These are phyloP conservation scores for Oryctes rhinoceros DNA, from an alignment of 1,140 invertebrate genomes.

Conservation along the genomic window DNA sequence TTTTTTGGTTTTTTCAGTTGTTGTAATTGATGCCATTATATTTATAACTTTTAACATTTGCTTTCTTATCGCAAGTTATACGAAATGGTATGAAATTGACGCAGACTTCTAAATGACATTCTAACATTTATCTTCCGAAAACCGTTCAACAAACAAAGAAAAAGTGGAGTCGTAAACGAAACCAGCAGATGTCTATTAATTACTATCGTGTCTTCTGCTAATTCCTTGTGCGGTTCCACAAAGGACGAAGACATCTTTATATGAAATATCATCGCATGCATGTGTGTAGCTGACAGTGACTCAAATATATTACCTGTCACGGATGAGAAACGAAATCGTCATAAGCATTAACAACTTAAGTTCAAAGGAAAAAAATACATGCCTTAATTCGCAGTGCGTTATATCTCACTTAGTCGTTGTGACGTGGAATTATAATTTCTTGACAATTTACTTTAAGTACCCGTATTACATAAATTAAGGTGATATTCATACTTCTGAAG, in stretches of 20 bases:
- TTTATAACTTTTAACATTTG: too few species aligned
- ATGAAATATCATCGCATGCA: conserved; percentile 22
- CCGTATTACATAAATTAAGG: conserved; percentile 35
- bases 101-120: too few species aligned
- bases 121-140: too few species aligned
- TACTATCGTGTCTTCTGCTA: conserved; percentile 9
- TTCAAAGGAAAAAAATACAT: conserved; percentile 14
- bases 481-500: conserved; percentile 4
- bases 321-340: conserved; percentile 14
- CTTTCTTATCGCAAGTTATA: too few species aligned
- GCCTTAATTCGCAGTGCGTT: conserved; percentile 12
- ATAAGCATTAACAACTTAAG: conserved; percentile 37
- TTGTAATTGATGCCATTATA: too few species aligned
- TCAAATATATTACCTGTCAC: conserved; percentile 35
- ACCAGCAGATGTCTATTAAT: conserved; percentile 23
- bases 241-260: conserved; percentile 21
- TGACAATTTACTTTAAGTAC: conserved; percentile 35
- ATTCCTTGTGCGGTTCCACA: conserved; percentile 16
- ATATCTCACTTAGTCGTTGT: conserved; percentile 6
- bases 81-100: too few species aligned
- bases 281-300: background rate
- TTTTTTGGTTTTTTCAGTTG: too few species aligned
- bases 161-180: background rate
- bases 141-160: too few species aligned
- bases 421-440: conserved; percentile 21